A percentile compares a stretch with the other conserved stretches of the same genome.
phyloP scores from a whole-genome alignment of 2,797 vertebrate species.

The Phyllotis vaccarum region DNA sequence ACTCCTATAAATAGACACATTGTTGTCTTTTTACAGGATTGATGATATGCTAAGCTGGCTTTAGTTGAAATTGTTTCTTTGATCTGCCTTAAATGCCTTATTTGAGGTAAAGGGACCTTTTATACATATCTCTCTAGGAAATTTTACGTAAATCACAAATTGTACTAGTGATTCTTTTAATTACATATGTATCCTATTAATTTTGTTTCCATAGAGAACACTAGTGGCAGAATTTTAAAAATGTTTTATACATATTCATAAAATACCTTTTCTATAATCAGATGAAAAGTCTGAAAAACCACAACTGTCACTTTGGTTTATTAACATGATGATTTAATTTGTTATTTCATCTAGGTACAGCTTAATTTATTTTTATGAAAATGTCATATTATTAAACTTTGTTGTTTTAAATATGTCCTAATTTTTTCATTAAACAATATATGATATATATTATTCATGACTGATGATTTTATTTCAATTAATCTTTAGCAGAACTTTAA shows the following conservation, averaged over 20 bases:
- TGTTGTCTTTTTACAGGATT: too few relatives aligned
- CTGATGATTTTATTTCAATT: not conserved
- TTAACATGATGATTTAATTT: not conserved
- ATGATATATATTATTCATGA: not conserved
- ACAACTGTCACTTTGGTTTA: not conserved
- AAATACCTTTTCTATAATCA: not conserved
- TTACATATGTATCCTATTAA: not conserved
- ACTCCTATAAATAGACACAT: not conserved
- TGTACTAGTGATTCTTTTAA: not conserved
- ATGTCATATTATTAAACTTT: not conserved
- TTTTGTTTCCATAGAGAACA: not conserved
- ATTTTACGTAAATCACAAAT: not conserved
- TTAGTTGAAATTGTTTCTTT: not conserved
- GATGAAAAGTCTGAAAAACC: not conserved
- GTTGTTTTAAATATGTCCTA: not conserved
- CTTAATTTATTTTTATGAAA: conserved; percentile 18
- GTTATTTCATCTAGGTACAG: not conserved
- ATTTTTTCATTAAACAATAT: not conserved
- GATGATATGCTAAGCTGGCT: too few relatives aligned
- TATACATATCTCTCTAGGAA: not conserved
- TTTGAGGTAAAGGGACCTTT: not conserved
- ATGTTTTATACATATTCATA: not conserved
- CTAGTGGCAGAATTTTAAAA: not conserved
- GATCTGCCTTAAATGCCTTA: not conserved
- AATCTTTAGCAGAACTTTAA: not conserved